A percentile compares a stretch with the other conserved stretches of the same genome.
These are phyloP conservation scores for Agrypnia vestita DNA, from an alignment of 1,140 invertebrate genomes.

Conservation along the genomic window DNA sequence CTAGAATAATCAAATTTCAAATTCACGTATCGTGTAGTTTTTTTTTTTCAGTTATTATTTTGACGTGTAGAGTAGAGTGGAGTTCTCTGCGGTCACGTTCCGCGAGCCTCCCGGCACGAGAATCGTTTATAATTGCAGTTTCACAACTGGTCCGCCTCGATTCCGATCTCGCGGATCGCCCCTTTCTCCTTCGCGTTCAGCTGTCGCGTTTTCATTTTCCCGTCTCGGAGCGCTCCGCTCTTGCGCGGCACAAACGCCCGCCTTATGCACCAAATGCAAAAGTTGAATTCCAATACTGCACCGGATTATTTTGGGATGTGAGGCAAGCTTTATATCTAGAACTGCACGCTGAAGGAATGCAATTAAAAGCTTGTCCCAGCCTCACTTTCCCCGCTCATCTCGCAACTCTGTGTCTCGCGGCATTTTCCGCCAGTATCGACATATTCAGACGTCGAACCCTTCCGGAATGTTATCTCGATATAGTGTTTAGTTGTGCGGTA, in stretches of 20 bases:
- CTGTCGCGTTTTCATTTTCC: slow-evolving; percentile 13
- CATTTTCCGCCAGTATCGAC: background rate
- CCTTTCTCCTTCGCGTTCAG: slow-evolving; percentile 6
- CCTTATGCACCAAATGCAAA: background rate
- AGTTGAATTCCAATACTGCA: background rate
- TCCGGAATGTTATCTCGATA: too few species aligned
- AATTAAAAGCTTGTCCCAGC: slow-evolving; percentile 15
- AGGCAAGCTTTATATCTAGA: slow-evolving; percentile 37
- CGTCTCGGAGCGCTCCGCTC: background rate
- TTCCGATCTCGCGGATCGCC: slow-evolving; percentile 3
- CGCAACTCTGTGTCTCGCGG: background rate
- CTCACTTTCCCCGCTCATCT: slow-evolving; percentile 15
- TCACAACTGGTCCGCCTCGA: background rate
- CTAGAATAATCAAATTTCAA: too few species aligned
- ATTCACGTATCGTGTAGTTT: too few species aligned
- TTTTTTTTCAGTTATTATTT: too few species aligned
- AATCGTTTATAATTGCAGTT: background rate
- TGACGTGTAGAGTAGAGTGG: too few species aligned
- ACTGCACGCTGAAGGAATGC: slow-evolving; percentile 33
- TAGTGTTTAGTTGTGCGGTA: too few species aligned
- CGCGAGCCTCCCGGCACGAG: too few species aligned
- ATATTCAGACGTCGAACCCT: background rate
- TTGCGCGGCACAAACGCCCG: background rate
- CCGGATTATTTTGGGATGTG: slow-evolving; percentile 39
- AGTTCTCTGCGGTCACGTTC: too few species aligned